Evolutionary conservation across 1,140 invertebrate genomes (phyloP).

Genomic region (Drosophila mojavensis): DNA sequence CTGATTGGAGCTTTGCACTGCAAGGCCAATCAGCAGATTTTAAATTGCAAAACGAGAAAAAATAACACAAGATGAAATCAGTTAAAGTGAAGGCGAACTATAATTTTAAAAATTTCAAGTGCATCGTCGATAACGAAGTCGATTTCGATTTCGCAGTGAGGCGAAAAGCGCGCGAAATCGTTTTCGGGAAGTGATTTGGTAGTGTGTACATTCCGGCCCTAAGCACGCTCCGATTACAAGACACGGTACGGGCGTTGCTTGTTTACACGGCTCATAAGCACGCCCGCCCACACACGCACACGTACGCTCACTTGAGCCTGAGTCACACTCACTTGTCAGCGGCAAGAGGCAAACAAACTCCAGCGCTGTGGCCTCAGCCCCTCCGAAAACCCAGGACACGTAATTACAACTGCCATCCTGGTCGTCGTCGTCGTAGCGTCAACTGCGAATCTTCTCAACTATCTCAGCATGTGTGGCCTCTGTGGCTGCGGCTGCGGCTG

Average conservation of each 20-base stretch:
- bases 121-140: too few species aligned
- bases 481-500: background rate
- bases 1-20: background rate
- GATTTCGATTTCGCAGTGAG: too few species aligned
- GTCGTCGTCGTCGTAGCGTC: background rate
- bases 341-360: slow-evolving; percentile 37
- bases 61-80: too few species aligned
- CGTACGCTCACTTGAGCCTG: slow-evolving; percentile 16
- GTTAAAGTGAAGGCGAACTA: too few species aligned
- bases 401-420: slow-evolving; percentile 27
- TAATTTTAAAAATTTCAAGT: too few species aligned
- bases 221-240: slow-evolving; percentile 9
- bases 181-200: slow-evolving; percentile 15
- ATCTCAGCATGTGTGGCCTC: slow-evolving; percentile 18
- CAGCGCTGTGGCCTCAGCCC: background rate
- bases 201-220: background rate
- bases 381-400: slow-evolving; percentile 7
- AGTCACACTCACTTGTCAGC: slow-evolving; percentile 26
- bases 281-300: slow-evolving; percentile 5
- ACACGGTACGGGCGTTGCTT: slow-evolving; percentile 27
- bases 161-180: background rate
- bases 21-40: too few species aligned
- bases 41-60: too few species aligned
- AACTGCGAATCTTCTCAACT: slow-evolving; percentile 3
- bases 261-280: slow-evolving; percentile 40